Percentiles rank a stretch among this genome's conserved stretches.
Conservation (phyloP, 2,888 invertebrate genomes). For the Cryptus viduatorius region DNA sequence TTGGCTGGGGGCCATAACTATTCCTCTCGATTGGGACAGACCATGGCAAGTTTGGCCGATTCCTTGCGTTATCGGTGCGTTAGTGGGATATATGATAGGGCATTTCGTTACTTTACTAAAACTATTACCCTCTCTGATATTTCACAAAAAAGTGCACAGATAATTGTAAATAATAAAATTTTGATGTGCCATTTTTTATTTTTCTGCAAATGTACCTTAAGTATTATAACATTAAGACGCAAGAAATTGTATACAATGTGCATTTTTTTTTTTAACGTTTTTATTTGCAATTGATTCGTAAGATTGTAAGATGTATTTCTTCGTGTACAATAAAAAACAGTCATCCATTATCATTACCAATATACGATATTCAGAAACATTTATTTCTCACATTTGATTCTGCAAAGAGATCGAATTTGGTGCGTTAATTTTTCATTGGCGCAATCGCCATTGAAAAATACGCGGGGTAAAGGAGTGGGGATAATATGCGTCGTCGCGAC, state of each 20-base stretch:
- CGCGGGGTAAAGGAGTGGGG: background rate
- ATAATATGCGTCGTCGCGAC: background rate
- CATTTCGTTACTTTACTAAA: conserved; percentile 87
- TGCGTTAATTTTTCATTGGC: background rate
- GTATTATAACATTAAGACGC: background rate
- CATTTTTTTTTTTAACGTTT: background rate
- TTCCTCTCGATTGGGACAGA: conserved; percentile 96
- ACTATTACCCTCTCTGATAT: conserved; percentile 75
- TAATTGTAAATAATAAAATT: conserved; percentile 40
- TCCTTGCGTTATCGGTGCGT: conserved; percentile 90
- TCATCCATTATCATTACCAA: background rate
- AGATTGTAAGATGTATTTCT: background rate
- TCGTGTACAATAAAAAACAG: background rate
- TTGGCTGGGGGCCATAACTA: conserved; percentile 94
- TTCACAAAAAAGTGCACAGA: conserved; percentile 75
- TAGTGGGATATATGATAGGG: conserved; percentile 87
- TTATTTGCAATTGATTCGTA: background rate
- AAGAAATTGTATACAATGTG: background rate
- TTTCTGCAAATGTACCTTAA: background rate
- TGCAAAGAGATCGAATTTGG: conserved; percentile 16
- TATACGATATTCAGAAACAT: background rate
- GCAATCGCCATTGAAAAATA: background rate
- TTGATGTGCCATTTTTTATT: background rate
- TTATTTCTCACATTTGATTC: background rate
- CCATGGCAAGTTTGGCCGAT: conserved; percentile 95